Evolutionary conservation across 1,140 invertebrate genomes (phyloP).

Genomic region (Neodiprion virginianus): DNA sequence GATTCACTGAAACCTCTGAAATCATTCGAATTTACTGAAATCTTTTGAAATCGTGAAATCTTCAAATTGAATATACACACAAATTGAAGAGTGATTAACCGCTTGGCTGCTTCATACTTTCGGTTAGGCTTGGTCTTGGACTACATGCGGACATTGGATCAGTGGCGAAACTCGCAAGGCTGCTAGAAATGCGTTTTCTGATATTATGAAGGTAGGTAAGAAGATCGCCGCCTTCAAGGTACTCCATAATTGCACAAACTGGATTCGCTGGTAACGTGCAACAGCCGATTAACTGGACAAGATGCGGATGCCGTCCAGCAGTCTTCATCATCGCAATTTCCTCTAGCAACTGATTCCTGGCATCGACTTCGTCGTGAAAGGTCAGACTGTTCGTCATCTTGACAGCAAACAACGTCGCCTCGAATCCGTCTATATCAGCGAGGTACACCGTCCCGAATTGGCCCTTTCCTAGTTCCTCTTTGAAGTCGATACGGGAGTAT

Average conservation of each 20-base stretch:
- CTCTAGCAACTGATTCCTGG: slow-evolving; percentile 70
- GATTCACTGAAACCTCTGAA: too few relatives aligned
- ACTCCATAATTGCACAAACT: slow-evolving; percentile 80
- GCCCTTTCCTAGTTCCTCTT: slow-evolving; percentile 72
- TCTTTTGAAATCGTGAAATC: too few relatives aligned
- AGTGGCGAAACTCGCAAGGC: background rate
- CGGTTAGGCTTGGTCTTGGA: slow-evolving; percentile 42
- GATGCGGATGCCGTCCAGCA: slow-evolving; percentile 78
- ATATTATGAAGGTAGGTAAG: slow-evolving; percentile 65
- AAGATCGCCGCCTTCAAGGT: slow-evolving; percentile 79
- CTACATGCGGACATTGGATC: slow-evolving; percentile 30
- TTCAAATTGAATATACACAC: too few relatives aligned
- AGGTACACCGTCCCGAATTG: slow-evolving; percentile 78
- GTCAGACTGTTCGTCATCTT: slow-evolving; percentile 68
- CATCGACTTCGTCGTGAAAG: slow-evolving; percentile 64
- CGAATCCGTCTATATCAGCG: slow-evolving; percentile 62
- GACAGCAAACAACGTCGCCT: slow-evolving; percentile 70
- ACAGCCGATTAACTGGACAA: slow-evolving; percentile 80
- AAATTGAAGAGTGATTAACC: too few relatives aligned
- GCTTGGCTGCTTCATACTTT: slow-evolving; percentile 39
- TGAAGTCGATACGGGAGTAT: slow-evolving; percentile 62
- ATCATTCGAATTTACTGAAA: too few relatives aligned
- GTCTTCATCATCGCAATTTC: slow-evolving; percentile 84
- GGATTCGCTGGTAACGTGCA: slow-evolving; percentile 72
- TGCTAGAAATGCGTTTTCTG: background rate